phyloP scores from a whole-genome alignment of 2,113 vertebrate genomes.

The Periophthalmus modestus region DNA sequence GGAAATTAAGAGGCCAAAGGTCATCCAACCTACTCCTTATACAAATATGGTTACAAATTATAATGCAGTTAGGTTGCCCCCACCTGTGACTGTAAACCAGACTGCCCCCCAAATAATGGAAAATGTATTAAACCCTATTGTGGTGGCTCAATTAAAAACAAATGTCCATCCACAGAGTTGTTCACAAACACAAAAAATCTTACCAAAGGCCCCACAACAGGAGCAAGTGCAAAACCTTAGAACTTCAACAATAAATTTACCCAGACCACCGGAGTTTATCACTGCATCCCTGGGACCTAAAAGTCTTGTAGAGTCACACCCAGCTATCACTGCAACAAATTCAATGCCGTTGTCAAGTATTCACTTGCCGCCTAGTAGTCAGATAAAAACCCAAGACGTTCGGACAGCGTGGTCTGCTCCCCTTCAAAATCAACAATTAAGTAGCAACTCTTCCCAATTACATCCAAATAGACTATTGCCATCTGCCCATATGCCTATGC shows the following conservation, averaged over 20 bases:
- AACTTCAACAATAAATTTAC: slow-evolving; percentile 14
- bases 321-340: background rate
- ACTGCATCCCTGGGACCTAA: background rate
- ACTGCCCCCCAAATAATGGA: slow-evolving; percentile 81
- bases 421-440: background rate
- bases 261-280: background rate
- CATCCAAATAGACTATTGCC: background rate
- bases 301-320: background rate
- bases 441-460: background rate
- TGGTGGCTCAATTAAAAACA: slow-evolving; percentile 79
- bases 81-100: slow-evolving; percentile 63
- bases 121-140: slow-evolving; percentile 79
- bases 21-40: slow-evolving; percentile 48
- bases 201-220: slow-evolving; percentile 44
- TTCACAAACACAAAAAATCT: slow-evolving; percentile 42
- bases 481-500: background rate
- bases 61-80: slow-evolving; percentile 66
- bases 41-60: slow-evolving; percentile 46
- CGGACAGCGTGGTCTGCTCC: background rate
- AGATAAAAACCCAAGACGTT: background rate
- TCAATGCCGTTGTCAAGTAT: background rate
- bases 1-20: slow-evolving; percentile 68
- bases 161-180: slow-evolving; percentile 23
- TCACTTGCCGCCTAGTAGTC: background rate
- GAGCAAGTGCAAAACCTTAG: slow-evolving; percentile 28